Evolutionary conservation across 2,888 invertebrate species (phyloP).

Genomic region (Lasioglossum morio): DNA sequence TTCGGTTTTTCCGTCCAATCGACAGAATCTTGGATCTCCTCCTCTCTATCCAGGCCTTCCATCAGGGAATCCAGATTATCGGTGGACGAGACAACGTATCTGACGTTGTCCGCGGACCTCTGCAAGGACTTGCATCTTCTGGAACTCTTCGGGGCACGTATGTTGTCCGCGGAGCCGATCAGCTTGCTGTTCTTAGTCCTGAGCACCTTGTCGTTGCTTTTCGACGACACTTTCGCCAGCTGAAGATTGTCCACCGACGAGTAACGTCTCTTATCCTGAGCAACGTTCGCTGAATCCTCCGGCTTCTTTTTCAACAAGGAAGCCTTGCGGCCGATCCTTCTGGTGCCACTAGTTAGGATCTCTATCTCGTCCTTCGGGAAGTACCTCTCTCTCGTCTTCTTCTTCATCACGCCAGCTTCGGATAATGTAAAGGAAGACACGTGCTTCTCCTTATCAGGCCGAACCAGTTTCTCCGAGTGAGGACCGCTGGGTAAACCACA

Average conservation of each 20-base stretch:
- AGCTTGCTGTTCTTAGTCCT: slow-evolving; percentile 72
- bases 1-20: slow-evolving; percentile 64
- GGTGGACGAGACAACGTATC: slow-evolving; percentile 74
- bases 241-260: slow-evolving; percentile 83
- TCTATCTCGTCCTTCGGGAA: slow-evolving; percentile 76
- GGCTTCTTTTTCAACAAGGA: slow-evolving; percentile 75
- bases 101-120: slow-evolving; percentile 80
- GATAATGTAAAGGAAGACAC: slow-evolving; percentile 43
- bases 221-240: slow-evolving; percentile 68
- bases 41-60: slow-evolving; percentile 70
- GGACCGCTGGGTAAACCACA: slow-evolving; percentile 73
- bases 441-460: slow-evolving; percentile 20
- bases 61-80: slow-evolving; percentile 78
- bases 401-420: slow-evolving; percentile 49
- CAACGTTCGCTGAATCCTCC: slow-evolving; percentile 46
- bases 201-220: slow-evolving; percentile 70
- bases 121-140: slow-evolving; percentile 76
- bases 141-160: slow-evolving; percentile 70
- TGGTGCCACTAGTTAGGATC: slow-evolving; percentile 67
- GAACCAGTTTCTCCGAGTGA: slow-evolving; percentile 26
- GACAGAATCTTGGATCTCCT: slow-evolving; percentile 45
- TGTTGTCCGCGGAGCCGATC: slow-evolving; percentile 80
- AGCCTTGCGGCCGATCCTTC: slow-evolving; percentile 76
- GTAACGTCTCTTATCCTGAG: slow-evolving; percentile 78
- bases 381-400: slow-evolving; percentile 60